Evolutionary conservation across 2,888 invertebrate genomes (phyloP).

Genomic region (Sicus ferrugineus): DNA sequence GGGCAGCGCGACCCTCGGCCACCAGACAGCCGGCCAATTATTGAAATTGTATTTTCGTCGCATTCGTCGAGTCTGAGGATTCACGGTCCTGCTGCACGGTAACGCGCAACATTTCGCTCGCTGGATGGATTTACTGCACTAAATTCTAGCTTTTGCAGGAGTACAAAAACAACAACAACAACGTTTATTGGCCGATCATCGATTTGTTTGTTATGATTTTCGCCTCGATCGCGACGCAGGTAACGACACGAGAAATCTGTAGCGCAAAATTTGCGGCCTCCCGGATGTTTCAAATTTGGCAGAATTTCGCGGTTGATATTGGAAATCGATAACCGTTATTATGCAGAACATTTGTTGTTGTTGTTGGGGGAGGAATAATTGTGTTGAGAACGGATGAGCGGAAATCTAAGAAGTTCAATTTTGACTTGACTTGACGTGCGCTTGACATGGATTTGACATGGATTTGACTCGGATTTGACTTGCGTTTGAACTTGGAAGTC

Average conservation of each 20-base stretch:
- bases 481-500: too few relatives aligned
- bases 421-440: neutral
- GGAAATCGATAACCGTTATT: neutral
- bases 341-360: too few relatives aligned
- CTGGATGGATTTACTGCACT: too few relatives aligned
- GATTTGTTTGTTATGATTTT: conserved; percentile 24
- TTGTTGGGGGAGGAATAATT: too few relatives aligned
- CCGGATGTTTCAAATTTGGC: conserved; percentile 24
- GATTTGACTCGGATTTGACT: neutral
- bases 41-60: conserved; percentile 58
- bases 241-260: neutral
- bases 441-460: too few relatives aligned
- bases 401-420: neutral
- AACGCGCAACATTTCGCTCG: too few relatives aligned
- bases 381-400: too few relatives aligned
- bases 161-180: neutral
- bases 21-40: conserved; percentile 58
- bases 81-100: too few relatives aligned
- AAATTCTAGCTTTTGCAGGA: neutral
- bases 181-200: conserved; percentile 26
- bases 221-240: neutral
- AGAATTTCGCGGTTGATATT: neutral
- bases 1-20: conserved; percentile 43
- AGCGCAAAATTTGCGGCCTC: too few relatives aligned
- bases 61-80: conserved; percentile 21